Evolutionary conservation across 1,140 invertebrate species (phyloP), one percentile per base, ranked within the genome.

Genomic region (Phymastichus coffea): DNA sequence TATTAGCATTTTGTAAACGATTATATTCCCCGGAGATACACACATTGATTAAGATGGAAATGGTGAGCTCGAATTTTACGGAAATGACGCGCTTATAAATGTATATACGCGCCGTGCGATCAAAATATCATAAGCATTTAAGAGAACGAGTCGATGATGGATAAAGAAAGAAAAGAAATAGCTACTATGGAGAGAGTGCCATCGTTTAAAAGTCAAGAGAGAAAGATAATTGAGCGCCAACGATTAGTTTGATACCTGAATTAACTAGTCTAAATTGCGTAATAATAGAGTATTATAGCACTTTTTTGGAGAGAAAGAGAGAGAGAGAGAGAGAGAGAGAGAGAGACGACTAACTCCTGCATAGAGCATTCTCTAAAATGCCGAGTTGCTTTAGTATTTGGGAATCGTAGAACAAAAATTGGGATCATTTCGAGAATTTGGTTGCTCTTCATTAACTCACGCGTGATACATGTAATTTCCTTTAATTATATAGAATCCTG

Each of bases 171-270:
- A 23, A 19, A 33, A 58, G 26, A 51, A 33, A n/a, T 14, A 25
- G 41, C 14, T 4, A 15, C 38, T 28, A 23, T 17, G n/a, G 20
- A 19, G 0, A 40, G 30, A 44, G 57, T 52, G 38, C 28, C 40
- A 52, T 58, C 48, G 28, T 25, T 38, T 35, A 26, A 53, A 30
- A 53, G 17, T n/a, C 25, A 25, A 17, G 35, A 20, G 37, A 26
- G 25, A 46, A 28, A 54, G 23, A 38, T 38, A 52, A 15, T 14
- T 15, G 44, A 48, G 46, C 4, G 15, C n/a, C 46, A 35, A 49
- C n/a, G 38, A 48, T 61, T 52, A 56, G 55, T 61, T 37, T 61
- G 55, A 55, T 61, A 56, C 59, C 59, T 61, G 52, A 56, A 61
- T 56, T 61, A 61, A 61, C 59, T 15, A 61, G 52, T 35, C 38